These are phyloP conservation scores for Ophthalmolycus amberensis DNA, from an alignment of 2,113 vertebrate genomes.

Conservation along the genomic window DNA sequence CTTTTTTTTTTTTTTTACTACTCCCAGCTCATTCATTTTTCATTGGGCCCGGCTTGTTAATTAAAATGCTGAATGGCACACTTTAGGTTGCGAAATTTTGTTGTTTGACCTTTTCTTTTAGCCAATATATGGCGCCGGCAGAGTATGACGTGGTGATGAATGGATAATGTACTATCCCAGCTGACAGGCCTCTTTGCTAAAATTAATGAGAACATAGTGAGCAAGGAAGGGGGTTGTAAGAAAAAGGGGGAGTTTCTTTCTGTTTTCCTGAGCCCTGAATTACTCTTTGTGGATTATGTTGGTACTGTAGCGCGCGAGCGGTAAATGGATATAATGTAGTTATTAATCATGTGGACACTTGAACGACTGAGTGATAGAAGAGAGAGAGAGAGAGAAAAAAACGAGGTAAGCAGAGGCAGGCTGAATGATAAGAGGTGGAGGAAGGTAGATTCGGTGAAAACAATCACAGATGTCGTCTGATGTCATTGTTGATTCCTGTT, in stretches of 20 bases:
- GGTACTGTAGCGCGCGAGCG: constrained; percentile 29
- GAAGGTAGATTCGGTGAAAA: constrained; percentile 29
- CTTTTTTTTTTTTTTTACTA: constrained; percentile 31
- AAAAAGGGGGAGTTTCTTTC: constrained; percentile 35
- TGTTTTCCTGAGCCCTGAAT: constrained; percentile 17
- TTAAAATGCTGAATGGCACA: constrained; percentile 81
- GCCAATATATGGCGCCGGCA: constrained; percentile 54
- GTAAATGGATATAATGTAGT: constrained; percentile 59
- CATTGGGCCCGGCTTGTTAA: constrained; percentile 69
- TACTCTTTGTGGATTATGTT: constrained; percentile 43
- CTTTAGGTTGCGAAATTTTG: constrained; percentile 77
- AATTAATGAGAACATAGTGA: constrained; percentile 72
- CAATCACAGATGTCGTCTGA: constrained; percentile 47
- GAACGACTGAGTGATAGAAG: constrained; percentile 34
- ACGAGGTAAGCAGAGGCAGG: not conserved
- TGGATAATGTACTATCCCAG: constrained; percentile 73
- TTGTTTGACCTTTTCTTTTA: constrained; percentile 79
- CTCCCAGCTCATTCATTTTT: constrained; percentile 72
- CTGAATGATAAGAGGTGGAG: constrained; percentile 31
- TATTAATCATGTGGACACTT: constrained; percentile 59
- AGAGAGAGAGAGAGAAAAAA: not conserved
- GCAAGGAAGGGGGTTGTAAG: constrained; percentile 39
- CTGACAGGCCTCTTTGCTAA: constrained; percentile 72
- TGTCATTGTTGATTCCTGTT: constrained; percentile 52
- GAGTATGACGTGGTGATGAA: constrained; percentile 74